Conservation (phyloP, 2,888 invertebrate species). For the Leptothorax acervorum region DNA sequence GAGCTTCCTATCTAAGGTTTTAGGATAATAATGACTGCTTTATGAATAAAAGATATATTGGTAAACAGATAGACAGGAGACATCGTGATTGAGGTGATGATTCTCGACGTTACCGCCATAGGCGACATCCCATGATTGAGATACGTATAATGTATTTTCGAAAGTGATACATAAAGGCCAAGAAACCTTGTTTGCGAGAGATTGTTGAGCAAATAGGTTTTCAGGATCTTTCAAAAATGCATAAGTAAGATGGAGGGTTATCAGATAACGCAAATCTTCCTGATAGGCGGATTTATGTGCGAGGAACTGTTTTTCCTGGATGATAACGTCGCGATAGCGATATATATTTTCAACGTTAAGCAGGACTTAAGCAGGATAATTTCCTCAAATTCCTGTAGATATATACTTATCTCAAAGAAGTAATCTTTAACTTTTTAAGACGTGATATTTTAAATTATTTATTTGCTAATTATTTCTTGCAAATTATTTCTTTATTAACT, state of each 20-base stretch:
- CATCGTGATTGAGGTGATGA: conserved; percentile 36
- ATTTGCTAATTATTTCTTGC: not conserved
- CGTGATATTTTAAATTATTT: not conserved
- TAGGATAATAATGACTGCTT: not conserved
- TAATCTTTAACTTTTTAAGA: not conserved
- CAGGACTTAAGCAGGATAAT: not conserved
- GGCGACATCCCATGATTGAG: conserved; percentile 19
- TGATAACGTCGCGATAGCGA: conserved; percentile 3
- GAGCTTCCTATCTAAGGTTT: not conserved
- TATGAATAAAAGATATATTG: conserved; percentile 43
- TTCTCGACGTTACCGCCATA: conserved; percentile 8
- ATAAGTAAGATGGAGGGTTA: not conserved
- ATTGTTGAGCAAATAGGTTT: not conserved
- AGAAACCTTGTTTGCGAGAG: not conserved
- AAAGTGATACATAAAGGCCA: not conserved
- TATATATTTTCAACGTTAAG: not conserved
- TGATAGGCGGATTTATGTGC: not conserved
- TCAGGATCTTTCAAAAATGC: not conserved
- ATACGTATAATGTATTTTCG: conserved; percentile 26
- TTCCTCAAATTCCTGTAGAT: not conserved
- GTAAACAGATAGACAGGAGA: conserved; percentile 25
- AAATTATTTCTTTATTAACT: not conserved
- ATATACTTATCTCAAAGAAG: not conserved
- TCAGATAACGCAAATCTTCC: not conserved
- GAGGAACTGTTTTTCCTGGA: not conserved